A percentile compares a stretch with the other conserved stretches of the same genome.
phyloP scores from a whole-genome alignment of 2,888 invertebrate genomes.

The Pantelozetes paolii region DNA sequence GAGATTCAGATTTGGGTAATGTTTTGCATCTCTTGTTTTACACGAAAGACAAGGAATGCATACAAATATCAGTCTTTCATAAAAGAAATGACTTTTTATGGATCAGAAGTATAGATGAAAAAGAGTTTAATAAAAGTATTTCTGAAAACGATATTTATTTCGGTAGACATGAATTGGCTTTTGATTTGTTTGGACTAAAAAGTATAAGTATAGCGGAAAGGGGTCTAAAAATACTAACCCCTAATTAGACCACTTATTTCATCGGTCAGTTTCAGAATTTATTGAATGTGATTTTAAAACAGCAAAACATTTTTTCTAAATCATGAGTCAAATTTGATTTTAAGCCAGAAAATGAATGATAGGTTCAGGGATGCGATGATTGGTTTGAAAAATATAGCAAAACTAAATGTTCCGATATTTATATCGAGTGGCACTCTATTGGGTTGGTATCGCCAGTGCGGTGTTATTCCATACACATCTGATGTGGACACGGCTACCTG shows the following conservation, averaged over 20 bases:
- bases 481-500: slow-evolving; percentile 46
- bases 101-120: slow-evolving; percentile 1
- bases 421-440: slow-evolving; percentile 45
- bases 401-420: slow-evolving; percentile 42
- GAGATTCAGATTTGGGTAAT: not conserved
- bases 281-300: slow-evolving; percentile 42
- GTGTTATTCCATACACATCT: slow-evolving; percentile 45
- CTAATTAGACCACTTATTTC: slow-evolving; percentile 33
- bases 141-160: not conserved
- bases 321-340: not conserved
- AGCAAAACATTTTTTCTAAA: not conserved
- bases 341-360: not conserved
- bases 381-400: slow-evolving; percentile 41
- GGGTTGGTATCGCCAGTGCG: slow-evolving; percentile 46
- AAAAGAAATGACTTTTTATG: slow-evolving; percentile 30
- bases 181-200: slow-evolving; percentile 29
- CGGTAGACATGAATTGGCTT: slow-evolving; percentile 28
- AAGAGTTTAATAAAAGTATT: not conserved
- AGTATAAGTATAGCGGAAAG: not conserved
- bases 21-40: not conserved
- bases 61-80: slow-evolving; percentile 11
- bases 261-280: slow-evolving; percentile 42
- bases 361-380: slow-evolving; percentile 10
- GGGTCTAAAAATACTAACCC: not conserved
- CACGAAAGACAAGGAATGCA: not conserved